A percentile compares a stretch with the other conserved stretches of the same genome.
These are phyloP conservation scores for Pelagia noctiluca DNA, from an alignment of 30 jellyfish, hydroid and myxozoan genomes.

Conservation along the genomic window DNA sequence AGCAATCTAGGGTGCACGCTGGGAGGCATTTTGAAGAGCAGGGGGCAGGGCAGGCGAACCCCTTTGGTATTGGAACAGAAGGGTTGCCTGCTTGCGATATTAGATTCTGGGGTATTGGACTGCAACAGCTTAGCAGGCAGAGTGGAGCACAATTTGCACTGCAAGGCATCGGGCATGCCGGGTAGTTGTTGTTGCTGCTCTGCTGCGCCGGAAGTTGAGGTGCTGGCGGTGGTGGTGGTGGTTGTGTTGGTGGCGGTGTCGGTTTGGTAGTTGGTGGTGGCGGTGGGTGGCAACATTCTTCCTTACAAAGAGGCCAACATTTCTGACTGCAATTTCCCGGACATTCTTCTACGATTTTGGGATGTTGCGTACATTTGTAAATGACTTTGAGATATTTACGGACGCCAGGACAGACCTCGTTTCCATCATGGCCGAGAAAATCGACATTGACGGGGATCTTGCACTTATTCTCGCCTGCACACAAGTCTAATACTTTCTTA, in stretches of 20 bases:
- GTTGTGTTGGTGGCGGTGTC: slow-evolving; percentile 64
- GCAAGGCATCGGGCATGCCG: slow-evolving; percentile 84
- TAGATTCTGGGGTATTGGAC: slow-evolving; percentile 50
- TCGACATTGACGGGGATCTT: slow-evolving; percentile 93
- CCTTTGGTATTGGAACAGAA: slow-evolving; percentile 56
- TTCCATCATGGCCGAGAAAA: slow-evolving; percentile 81
- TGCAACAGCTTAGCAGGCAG: slow-evolving; percentile 49
- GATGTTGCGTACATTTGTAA: slow-evolving; percentile 87
- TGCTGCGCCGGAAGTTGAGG: slow-evolving; percentile 49
- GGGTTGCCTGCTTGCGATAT: slow-evolving; percentile 22
- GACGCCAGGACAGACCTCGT: slow-evolving; percentile 87
- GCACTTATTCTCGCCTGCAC: slow-evolving; percentile 93
- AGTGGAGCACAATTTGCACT: slow-evolving; percentile 66
- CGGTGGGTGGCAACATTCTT: slow-evolving; percentile 83
- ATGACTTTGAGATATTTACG: slow-evolving; percentile 77
- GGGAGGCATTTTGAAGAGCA: slow-evolving; percentile 74
- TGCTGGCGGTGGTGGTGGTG: slow-evolving; percentile 68
- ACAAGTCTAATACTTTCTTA: slow-evolving; percentile 76
- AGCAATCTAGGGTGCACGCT: slow-evolving; percentile 62
- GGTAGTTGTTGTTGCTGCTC: slow-evolving; percentile 53
- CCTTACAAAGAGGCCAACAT: slow-evolving; percentile 90
- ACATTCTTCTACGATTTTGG: slow-evolving; percentile 72
- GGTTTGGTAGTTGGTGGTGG: slow-evolving; percentile 78
- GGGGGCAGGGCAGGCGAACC: slow-evolving; percentile 73
- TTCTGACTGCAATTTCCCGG: slow-evolving; percentile 68